Evolutionary conservation across 2,113 vertebrate genomes (phyloP).

Genomic region (Ptilorrhoa leucosticta): DNA sequence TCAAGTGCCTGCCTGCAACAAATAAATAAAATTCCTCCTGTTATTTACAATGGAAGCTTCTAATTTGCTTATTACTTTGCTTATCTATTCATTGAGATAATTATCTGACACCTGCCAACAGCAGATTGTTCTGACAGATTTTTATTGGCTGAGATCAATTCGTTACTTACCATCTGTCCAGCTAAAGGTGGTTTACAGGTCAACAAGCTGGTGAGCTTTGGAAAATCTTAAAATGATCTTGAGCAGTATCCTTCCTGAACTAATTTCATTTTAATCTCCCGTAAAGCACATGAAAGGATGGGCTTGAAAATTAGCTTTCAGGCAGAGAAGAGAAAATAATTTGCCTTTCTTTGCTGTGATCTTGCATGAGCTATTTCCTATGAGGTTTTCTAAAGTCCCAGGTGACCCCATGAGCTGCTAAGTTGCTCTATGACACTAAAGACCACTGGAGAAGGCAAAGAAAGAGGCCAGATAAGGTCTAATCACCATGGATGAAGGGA

Average conservation of each 20-base stretch:
- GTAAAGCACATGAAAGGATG: slow-evolving; percentile 10
- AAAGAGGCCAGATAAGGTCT: fast-evolving
- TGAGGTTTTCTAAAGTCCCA: not conserved
- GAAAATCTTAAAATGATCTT: slow-evolving; percentile 56
- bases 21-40: slow-evolving; percentile 79
- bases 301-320: slow-evolving; percentile 32
- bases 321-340: not conserved
- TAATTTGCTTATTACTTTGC: slow-evolving; percentile 75
- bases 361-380: not conserved
- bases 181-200: slow-evolving; percentile 88
- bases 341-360: not conserved
- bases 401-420: not conserved
- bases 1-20: slow-evolving; percentile 43
- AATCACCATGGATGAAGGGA: not conserved
- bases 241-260: slow-evolving; percentile 33
- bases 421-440: not conserved
- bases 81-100: slow-evolving; percentile 85
- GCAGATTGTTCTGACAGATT: slow-evolving; percentile 94
- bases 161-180: slow-evolving; percentile 86
- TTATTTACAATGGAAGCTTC: slow-evolving; percentile 67
- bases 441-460: not conserved
- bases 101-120: slow-evolving; percentile 90
- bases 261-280: slow-evolving; percentile 47
- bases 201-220: slow-evolving; percentile 70
- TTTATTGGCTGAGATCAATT: slow-evolving; percentile 80